These are phyloP conservation scores for Heterotilapia buettikoferi DNA, from an alignment of 2,113 vertebrate species.

Conservation along the genomic window DNA sequence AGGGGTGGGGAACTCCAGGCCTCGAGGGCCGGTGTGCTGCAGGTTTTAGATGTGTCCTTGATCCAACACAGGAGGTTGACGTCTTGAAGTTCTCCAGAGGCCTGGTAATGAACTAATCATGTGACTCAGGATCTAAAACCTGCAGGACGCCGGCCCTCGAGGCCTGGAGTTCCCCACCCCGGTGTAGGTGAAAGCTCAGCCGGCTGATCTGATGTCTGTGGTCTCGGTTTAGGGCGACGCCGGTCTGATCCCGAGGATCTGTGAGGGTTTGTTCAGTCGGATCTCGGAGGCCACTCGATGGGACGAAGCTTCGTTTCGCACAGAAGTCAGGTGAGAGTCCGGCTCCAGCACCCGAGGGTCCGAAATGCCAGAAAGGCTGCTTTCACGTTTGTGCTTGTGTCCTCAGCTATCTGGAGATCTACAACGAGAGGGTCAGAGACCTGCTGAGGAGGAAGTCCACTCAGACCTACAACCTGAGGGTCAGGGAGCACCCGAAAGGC, in stretches of 20 bases:
- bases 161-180: rapidly evolving
- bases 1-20: not conserved
- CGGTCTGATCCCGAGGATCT: conserved; percentile 93
- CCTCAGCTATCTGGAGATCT: conserved; percentile 94
- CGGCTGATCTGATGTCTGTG: not conserved
- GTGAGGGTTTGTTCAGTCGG: conserved; percentile 88
- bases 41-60: not conserved
- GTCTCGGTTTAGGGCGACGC: conserved; percentile 77
- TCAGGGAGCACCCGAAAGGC: conserved; percentile 92
- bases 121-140: not conserved
- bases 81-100: not conserved
- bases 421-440: conserved; percentile 93
- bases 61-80: rapidly evolving
- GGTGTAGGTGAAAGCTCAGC: not conserved
- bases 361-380: not conserved
- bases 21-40: rapidly evolving
- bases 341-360: no score
- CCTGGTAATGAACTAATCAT: not conserved
- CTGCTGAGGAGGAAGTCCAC: conserved; percentile 91
- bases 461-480: conserved; percentile 89
- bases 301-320: conserved; percentile 90
- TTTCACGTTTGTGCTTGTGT: not conserved
- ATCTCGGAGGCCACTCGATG: conserved; percentile 80
- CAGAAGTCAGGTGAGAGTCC: conserved; percentile 86
- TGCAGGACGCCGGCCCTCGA: not conserved